Evolutionary conservation across 2,888 invertebrate genomes (phyloP), one percentile per base, ranked within the genome.

Genomic region (Clusia tigrina): DNA sequence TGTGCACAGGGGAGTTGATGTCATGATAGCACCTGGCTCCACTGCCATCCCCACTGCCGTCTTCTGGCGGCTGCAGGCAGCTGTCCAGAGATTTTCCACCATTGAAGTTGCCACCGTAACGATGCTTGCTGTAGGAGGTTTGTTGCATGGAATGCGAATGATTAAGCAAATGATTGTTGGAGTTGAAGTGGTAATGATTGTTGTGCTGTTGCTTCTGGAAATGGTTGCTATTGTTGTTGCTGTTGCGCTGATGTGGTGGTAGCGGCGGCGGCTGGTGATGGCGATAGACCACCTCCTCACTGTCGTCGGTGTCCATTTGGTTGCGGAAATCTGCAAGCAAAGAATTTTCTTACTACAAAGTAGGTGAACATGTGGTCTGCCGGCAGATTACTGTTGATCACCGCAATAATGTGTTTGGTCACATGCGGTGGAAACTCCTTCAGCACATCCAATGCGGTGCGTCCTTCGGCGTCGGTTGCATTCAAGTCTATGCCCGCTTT

Each of bases 381-480:
- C 20, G 23, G 42, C 12, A 22, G n/a, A 32, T 15, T 23, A 58
- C 94, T 90, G 86, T 90, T 89, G 74, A 96, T 92, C 71, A 95
- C 89, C 72, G 91, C 89, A 69, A 92, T 90, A 69, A 96, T 94
- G 80, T 93, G 93, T 74, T 91, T 91, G 6, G 94, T 93, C 1
- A 93, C 93, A 74, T 94, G 92, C 26, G 92, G 90, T n/a, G 95
- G 92, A 82, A 95, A 93, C 75, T 94, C 94, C 58, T 91, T 90
- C 20, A 97, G 86, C 62, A 96, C 87, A 77, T 96, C 94, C 74
- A 93, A 87, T 1, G 95, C 96, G 5, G 95, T 96, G 80, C 91
- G 90, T 63, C 91, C 91, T 68, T 90, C 88, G 9, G 88, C 87
- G 80, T 98, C 94, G 23, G 90, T 88, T 52, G 93, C 91, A 66